Percentiles rank a stretch among this genome's conserved stretches.
Evolutionary conservation across 2,113 vertebrate species (phyloP).

Genomic region (Siniperca chuatsi): DNA sequence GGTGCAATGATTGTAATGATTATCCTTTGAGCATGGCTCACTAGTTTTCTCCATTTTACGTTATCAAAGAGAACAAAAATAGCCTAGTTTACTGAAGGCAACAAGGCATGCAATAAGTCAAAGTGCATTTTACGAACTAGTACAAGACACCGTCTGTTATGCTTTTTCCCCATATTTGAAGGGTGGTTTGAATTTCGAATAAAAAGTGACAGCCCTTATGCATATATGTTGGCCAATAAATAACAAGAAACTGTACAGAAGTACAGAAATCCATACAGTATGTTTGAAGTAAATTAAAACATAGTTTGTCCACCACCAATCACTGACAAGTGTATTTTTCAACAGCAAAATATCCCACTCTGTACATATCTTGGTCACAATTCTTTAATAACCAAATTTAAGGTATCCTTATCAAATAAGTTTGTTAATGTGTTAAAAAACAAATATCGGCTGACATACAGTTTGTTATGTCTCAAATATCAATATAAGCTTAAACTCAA

Average conservation of each 20-base stretch:
- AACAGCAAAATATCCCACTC: neutral
- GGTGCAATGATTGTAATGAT: neutral
- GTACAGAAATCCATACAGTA: neutral
- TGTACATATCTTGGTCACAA: neutral
- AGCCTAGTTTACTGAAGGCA: neutral
- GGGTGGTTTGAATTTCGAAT: too few species aligned
- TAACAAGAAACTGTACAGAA: neutral
- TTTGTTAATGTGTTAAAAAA: neutral
- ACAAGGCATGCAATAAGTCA: neutral
- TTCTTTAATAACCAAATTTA: neutral
- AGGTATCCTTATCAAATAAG: neutral
- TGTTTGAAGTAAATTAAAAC: neutral
- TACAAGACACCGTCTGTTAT: too few species aligned
- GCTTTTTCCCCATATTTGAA: too few species aligned
- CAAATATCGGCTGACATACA: neutral
- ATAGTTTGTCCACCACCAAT: neutral
- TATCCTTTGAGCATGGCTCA: neutral
- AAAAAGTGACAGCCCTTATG: too few species aligned
- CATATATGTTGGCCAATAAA: neutral
- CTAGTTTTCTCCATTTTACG: neutral
- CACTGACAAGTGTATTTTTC: neutral
- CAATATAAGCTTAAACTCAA: neutral
- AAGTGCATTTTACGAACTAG: neutral
- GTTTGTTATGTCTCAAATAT: neutral
- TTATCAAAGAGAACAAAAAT: neutral